Evolutionary conservation across 2,113 vertebrate species (phyloP).

Genomic region (Hemicordylus capensis): DNA sequence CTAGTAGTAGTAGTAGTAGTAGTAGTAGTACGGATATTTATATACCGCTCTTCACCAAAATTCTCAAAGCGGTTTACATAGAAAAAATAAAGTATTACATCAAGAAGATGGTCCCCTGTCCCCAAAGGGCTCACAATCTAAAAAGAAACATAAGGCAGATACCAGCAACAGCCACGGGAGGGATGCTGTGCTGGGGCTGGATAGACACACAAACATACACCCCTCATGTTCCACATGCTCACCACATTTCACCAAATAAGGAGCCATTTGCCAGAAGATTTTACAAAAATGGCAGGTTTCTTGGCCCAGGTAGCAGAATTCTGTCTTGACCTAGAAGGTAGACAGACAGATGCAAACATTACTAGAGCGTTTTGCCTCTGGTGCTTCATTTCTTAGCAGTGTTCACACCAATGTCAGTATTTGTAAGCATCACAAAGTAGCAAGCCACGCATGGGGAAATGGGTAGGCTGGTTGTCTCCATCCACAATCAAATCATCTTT

Average conservation of each 20-base stretch:
- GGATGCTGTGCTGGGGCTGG: too few relatives aligned
- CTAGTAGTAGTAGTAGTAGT: too few relatives aligned
- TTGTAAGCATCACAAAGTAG: background rate
- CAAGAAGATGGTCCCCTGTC: too few relatives aligned
- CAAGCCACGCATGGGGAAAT: background rate
- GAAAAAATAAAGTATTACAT: too few relatives aligned
- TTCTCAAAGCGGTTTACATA: too few relatives aligned
- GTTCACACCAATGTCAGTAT: fast-evolving
- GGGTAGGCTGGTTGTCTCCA: too few relatives aligned
- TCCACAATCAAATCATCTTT: background rate
- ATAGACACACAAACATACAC: background rate
- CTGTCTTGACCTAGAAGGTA: background rate
- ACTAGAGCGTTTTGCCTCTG: background rate
- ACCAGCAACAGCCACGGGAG: too few relatives aligned
- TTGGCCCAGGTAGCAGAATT: background rate
- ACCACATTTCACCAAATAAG: background rate
- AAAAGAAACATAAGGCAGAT: too few relatives aligned
- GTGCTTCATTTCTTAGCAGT: background rate
- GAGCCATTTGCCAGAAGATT: slow-evolving; percentile 18
- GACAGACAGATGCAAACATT: background rate
- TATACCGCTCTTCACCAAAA: too few relatives aligned
- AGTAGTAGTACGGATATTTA: too few relatives aligned
- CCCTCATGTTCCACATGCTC: background rate
- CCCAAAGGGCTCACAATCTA: too few relatives aligned
- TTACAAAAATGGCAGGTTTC: background rate